Percentiles rank a stretch among this genome's conserved stretches.
phyloP scores from a whole-genome alignment of 2,888 invertebrate genomes.

The Dasypogon diadema region DNA sequence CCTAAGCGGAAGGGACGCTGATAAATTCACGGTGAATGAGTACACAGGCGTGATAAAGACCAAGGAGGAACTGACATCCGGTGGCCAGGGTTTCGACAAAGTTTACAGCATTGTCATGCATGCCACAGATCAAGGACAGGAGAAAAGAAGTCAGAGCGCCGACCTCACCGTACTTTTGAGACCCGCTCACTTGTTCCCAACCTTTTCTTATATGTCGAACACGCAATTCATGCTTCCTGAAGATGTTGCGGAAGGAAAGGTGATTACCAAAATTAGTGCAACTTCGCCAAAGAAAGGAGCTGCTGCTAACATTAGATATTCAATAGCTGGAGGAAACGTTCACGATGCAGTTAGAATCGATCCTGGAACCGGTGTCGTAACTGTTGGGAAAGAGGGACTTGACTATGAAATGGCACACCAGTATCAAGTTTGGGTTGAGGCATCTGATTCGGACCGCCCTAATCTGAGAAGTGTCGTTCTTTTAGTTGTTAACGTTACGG shows the following conservation, averaged over 20 bases:
- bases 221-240: slow-evolving; percentile 84
- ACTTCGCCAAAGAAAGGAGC: slow-evolving; percentile 83
- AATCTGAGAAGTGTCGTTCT: slow-evolving; percentile 83
- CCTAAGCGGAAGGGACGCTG: slow-evolving; percentile 81
- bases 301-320: slow-evolving; percentile 78
- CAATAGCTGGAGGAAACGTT: slow-evolving; percentile 94
- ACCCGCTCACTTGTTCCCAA: slow-evolving; percentile 83
- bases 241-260: slow-evolving; percentile 81
- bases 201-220: slow-evolving; percentile 77
- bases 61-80: slow-evolving; percentile 74
- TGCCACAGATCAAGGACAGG: slow-evolving; percentile 84
- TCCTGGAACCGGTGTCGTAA: slow-evolving; percentile 81
- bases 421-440: slow-evolving; percentile 94
- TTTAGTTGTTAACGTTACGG: slow-evolving; percentile 89
- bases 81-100: slow-evolving; percentile 71
- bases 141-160: slow-evolving; percentile 78
- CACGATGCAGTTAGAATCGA: slow-evolving; percentile 89
- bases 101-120: slow-evolving; percentile 80
- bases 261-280: slow-evolving; percentile 83
- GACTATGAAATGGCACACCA: slow-evolving; percentile 86
- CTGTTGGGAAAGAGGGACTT: slow-evolving; percentile 82
- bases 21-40: slow-evolving; percentile 81
- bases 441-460: slow-evolving; percentile 85
- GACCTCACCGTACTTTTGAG: slow-evolving; percentile 83
- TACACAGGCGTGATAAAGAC: slow-evolving; percentile 91